Evolutionary conservation across 2,888 invertebrate genomes (phyloP).

Genomic region (Acanthosepion esculentum): DNA sequence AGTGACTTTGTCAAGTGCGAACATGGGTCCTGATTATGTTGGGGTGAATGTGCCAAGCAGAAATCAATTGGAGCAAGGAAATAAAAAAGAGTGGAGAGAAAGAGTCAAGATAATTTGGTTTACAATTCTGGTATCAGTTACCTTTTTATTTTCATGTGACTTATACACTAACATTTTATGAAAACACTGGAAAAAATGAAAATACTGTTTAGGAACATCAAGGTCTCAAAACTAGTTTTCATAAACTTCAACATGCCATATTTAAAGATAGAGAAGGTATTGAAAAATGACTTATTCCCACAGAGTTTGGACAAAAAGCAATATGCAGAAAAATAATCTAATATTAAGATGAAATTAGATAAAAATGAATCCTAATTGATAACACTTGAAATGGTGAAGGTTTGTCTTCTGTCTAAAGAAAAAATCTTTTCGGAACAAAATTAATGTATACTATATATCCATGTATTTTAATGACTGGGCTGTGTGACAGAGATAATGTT

Average conservation of each 20-base stretch:
- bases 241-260: neutral
- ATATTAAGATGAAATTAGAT: neutral
- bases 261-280: neutral
- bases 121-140: too few relatives aligned
- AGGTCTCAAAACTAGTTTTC: too few relatives aligned
- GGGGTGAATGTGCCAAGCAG: too few relatives aligned
- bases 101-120: too few relatives aligned
- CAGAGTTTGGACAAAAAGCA: neutral
- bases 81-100: too few relatives aligned
- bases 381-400: neutral
- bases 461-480: neutral
- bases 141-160: neutral
- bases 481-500: neutral
- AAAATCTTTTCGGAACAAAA: neutral
- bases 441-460: neutral
- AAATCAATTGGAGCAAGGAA: too few relatives aligned
- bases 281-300: neutral
- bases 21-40: too few relatives aligned
- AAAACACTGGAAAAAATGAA: neutral
- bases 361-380: neutral
- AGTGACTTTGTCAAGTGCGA: too few relatives aligned
- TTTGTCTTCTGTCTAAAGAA: neutral
- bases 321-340: neutral
- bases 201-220: neutral
- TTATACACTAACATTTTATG: neutral